Conservation (phyloP, 2,888 invertebrate genomes). For the Hedya salicella region DNA sequence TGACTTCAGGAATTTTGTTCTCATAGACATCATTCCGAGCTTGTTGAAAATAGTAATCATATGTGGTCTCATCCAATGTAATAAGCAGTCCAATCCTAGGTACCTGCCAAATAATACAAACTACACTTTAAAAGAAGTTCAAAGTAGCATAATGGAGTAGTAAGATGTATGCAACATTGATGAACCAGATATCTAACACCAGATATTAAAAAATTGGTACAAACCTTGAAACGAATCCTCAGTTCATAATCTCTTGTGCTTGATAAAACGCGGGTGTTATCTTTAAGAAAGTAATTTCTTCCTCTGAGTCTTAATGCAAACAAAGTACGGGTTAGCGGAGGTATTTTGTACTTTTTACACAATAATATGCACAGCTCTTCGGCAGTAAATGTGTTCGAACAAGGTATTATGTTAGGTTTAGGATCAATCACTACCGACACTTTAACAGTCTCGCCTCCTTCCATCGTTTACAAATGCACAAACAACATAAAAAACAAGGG, state of each 20-base stretch:
- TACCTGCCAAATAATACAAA: constrained; percentile 66
- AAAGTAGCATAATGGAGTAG: background rate
- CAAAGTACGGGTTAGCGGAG: constrained; percentile 90
- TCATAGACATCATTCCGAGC: constrained; percentile 92
- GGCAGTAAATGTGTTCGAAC: constrained; percentile 77
- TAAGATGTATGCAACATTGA: background rate
- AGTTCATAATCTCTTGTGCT: constrained; percentile 88
- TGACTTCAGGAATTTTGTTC: constrained; percentile 91
- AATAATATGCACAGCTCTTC: constrained; percentile 90
- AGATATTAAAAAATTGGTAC: constrained; percentile 27
- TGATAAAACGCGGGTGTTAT: constrained; percentile 80
- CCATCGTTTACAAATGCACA: constrained; percentile 71
- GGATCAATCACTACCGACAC: constrained; percentile 76
- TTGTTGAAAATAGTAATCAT: constrained; percentile 94
- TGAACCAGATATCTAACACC: background rate
- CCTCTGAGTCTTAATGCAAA: constrained; percentile 90
- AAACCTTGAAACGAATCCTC: constrained; percentile 91
- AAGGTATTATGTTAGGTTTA: constrained; percentile 72
- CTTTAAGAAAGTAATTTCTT: constrained; percentile 88
- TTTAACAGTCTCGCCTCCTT: constrained; percentile 73
- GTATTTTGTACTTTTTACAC: constrained; percentile 89
- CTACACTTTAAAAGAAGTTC: background rate
- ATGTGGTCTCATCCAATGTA: constrained; percentile 89
- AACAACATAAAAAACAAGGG: constrained; percentile 69
- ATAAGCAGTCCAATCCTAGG: constrained; percentile 86